Conservation (phyloP, 1,140 invertebrate species). For the Elymnias hypermnestra region DNA sequence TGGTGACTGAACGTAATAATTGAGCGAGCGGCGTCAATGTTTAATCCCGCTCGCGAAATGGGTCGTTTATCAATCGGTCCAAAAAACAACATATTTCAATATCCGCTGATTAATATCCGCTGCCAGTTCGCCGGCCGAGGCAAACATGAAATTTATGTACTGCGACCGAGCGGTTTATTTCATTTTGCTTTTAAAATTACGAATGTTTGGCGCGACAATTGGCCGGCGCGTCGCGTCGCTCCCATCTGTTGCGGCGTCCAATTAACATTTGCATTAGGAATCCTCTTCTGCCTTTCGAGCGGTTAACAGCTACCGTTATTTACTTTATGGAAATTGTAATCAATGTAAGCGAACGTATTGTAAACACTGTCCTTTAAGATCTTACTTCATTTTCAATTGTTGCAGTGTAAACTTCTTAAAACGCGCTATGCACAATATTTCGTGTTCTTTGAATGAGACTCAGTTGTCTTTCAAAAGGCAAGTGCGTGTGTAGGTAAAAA, state of each 20-base stretch:
- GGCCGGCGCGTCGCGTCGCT: conserved; percentile 58
- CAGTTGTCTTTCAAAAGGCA: too few species aligned
- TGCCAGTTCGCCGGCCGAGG: conserved; percentile 65
- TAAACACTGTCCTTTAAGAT: too few species aligned
- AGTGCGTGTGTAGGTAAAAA: too few species aligned
- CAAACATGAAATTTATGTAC: conserved; percentile 75
- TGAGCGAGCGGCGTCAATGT: conserved; percentile 64
- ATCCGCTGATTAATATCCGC: conserved; percentile 74
- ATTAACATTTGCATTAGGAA: conserved; percentile 68
- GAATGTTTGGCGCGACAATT: conserved; percentile 69
- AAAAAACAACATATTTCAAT: conserved; percentile 76
- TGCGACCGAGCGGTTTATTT: conserved; percentile 70
- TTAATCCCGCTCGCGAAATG: conserved; percentile 59
- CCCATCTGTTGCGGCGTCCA: conserved; percentile 65
- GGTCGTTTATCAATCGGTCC: conserved; percentile 69
- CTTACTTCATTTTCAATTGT: too few species aligned
- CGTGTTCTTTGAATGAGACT: too few species aligned
- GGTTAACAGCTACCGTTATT: conserved; percentile 1
- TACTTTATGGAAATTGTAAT: neutral
- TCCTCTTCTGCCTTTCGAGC: conserved; percentile 9
- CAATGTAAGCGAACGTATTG: neutral
- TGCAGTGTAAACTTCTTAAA: too few species aligned
- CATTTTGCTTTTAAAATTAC: conserved; percentile 74
- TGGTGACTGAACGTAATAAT: conserved; percentile 45
- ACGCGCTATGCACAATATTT: too few species aligned